Evolutionary conservation across 2,797 vertebrate species (phyloP), one percentile per base, ranked within the genome.

Genomic region (Pangasius macronema): DNA sequence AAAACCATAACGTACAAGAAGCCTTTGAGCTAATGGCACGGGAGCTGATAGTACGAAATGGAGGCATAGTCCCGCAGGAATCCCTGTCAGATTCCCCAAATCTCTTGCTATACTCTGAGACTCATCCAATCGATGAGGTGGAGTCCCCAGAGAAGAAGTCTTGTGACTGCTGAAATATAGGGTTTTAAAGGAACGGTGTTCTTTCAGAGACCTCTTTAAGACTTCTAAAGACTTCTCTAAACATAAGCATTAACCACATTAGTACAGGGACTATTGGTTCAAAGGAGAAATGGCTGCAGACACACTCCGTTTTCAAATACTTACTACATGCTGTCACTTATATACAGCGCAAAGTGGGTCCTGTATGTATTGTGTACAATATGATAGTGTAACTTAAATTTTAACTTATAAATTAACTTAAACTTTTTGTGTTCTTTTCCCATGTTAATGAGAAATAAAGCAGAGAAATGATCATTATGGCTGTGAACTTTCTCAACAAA

Each of bases 11-110:
- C 75, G 95, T 99, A 55, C 97, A 99, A 0, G 97, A 98, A 10
- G 97, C 98, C 80, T 99, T 99, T 83, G 84, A 87, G 5, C 94
- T 99, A 67, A 98, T 99, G 98, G 97, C 98, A 22, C 95, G 95
- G 73, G 98, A 99, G 94, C 95, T 99, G 70, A 94, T 99, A 75
- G 96, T 97, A 3, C 95, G 97, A 61, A 97, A 97, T 46, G 97
- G 97, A n/a, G 86, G 90, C 33, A 24, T 97, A 46, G 91, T 94
- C 0, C 95, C 95, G 1, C 97, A 97, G 55, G 97, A 97, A 68
- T 24, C 73, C 83, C 92, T 93, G 14, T 96, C 96, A 36, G 93
- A 92, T 14, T 61, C 88, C 20, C 90, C 91, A 0, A 91, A 93
- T 0, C 93, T 95, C 87, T 90, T 92, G 88, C 86, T 97, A 83